Evolutionary conservation across 2,113 vertebrate genomes (phyloP).

Genomic region (Scomber japonicus): DNA sequence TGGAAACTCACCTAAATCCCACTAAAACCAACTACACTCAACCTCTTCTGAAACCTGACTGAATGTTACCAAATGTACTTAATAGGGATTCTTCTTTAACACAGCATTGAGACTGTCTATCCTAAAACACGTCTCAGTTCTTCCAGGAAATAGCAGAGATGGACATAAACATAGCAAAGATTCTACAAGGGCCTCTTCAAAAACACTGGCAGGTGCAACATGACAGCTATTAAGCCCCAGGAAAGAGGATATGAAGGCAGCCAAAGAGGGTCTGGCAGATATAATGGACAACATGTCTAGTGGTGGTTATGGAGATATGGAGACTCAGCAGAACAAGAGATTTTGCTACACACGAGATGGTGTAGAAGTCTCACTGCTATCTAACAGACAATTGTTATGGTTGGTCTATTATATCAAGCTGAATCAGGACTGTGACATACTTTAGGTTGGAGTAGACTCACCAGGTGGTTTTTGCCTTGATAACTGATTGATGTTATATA

Average conservation of each 20-base stretch:
- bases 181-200: slow-evolving; percentile 1
- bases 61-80: too few species aligned
- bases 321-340: not conserved
- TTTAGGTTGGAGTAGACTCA: too few species aligned
- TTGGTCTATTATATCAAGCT: too few species aligned
- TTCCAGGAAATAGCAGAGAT: not conserved
- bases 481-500: too few species aligned
- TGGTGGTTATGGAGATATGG: not conserved
- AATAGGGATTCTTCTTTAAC: not conserved
- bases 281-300: not conserved
- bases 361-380: not conserved
- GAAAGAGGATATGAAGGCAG: slow-evolving; percentile 39
- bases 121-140: not conserved
- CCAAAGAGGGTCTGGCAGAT: not conserved
- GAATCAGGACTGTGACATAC: too few species aligned
- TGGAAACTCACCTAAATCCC: too few species aligned
- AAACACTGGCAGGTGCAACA: slow-evolving; percentile 16
- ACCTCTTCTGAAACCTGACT: too few species aligned
- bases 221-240: slow-evolving; percentile 19
- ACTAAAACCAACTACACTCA: too few species aligned
- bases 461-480: too few species aligned
- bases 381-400: not conserved
- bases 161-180: slow-evolving; percentile 1
- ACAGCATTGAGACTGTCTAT: too few species aligned
- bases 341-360: not conserved